Percentiles rank a stretch among this genome's conserved stretches.
Evolutionary conservation across 37 sponge, comb jelly and placozoan species (phyloP).

Genomic region (Petrosia ficiformis): DNA sequence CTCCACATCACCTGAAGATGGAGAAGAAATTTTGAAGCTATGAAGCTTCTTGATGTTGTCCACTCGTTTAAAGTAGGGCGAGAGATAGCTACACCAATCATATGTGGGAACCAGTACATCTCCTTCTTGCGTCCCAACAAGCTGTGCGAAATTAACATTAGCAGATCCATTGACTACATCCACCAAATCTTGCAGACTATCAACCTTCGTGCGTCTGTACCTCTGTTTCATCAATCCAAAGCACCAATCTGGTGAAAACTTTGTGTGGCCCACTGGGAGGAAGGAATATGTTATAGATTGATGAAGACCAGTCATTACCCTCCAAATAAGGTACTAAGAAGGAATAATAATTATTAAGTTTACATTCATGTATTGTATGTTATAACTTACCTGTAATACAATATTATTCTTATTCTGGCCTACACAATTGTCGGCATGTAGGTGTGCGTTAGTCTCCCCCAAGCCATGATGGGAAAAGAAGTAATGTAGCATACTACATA

Average conservation of each 20-base stretch:
- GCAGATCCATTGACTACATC: conserved; percentile 16
- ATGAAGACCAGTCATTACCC: conserved; percentile 7
- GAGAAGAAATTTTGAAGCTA: background rate
- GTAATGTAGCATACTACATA: conserved; percentile 19
- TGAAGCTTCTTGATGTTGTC: background rate
- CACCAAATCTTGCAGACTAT: conserved; percentile 29
- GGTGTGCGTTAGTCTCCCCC: background rate
- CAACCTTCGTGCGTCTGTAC: conserved; percentile 9
- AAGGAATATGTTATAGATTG: conserved; percentile 8
- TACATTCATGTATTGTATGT: background rate
- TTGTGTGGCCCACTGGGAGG: conserved; percentile 32
- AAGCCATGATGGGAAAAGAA: conserved; percentile 13
- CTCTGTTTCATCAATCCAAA: conserved; percentile 23
- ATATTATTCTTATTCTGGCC: conserved; percentile 36
- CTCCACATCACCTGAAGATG: conserved; percentile 8
- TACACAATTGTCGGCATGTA: conserved; percentile 23
- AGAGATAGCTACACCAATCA: background rate
- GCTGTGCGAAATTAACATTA: conserved; percentile 30
- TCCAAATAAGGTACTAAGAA: background rate
- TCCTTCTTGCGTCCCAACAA: conserved; percentile 21
- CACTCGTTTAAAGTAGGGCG: background rate
- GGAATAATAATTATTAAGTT: background rate
- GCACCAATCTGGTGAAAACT: conserved; percentile 40
- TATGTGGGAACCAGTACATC: background rate
- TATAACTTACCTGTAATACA: background rate